Evolutionary conservation across 2,113 vertebrate genomes (phyloP).

Genomic region (Gambusia affinis): DNA sequence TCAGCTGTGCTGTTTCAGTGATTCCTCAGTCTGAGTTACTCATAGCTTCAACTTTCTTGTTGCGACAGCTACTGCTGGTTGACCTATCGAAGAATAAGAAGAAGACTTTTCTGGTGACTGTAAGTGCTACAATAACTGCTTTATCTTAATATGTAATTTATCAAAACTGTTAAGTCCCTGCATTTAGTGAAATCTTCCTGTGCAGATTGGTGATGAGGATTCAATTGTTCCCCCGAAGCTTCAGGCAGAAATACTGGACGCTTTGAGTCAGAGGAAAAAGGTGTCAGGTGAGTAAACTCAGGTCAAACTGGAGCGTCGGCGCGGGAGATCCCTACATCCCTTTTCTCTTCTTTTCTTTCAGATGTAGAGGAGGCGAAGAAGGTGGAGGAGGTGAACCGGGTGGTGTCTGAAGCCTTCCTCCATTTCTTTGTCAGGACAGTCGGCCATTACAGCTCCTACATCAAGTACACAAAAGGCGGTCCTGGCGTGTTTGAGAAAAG

Average conservation of each 20-base stretch:
- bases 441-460: conserved; percentile 84
- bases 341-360: conserved; percentile 51
- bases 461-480: conserved; percentile 70
- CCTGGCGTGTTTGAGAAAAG: conserved; percentile 82
- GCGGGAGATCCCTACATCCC: background rate
- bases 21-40: background rate
- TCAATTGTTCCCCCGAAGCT: conserved; percentile 89
- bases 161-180: background rate
- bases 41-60: background rate
- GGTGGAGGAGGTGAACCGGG: conserved; percentile 85
- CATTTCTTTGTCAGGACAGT: conserved; percentile 89
- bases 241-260: conserved; percentile 82
- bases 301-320: background rate
- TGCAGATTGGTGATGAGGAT: conserved; percentile 87
- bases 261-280: conserved; percentile 54
- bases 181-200: background rate
- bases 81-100: conserved; percentile 83
- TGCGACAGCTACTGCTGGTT: conserved; percentile 85
- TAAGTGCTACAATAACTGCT: conserved; percentile 65
- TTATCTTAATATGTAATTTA: background rate
- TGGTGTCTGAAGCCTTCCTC: conserved; percentile 89
- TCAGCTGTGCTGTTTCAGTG: background rate
- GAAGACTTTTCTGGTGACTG: conserved; percentile 80
- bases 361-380: conserved; percentile 87
- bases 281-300: conserved; percentile 63